These are phyloP conservation scores for Eilema griseolum DNA, from an alignment of 2,888 invertebrate genomes.

Conservation along the genomic window DNA sequence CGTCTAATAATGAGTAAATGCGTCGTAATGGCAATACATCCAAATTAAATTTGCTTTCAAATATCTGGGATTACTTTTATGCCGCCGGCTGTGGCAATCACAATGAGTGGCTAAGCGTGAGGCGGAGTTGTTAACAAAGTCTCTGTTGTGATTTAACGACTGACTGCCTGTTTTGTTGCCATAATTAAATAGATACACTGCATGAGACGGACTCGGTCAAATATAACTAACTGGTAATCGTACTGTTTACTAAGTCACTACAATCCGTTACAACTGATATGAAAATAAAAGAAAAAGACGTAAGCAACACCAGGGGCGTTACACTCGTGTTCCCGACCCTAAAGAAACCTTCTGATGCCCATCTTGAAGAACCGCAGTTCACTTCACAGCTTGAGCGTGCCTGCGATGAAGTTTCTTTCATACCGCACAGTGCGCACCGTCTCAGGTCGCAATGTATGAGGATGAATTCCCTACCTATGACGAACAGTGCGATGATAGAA, in stretches of 20 bases:
- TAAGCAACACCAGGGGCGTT: too few species aligned
- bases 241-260: neutral
- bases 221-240: neutral
- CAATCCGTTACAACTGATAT: neutral
- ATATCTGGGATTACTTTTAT: slow-evolving; percentile 1
- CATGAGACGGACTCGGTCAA: neutral
- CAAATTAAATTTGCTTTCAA: slow-evolving; percentile 4
- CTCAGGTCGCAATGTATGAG: too few species aligned
- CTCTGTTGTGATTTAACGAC: slow-evolving; percentile 1
- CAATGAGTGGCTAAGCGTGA: neutral
- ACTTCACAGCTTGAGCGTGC: too few species aligned
- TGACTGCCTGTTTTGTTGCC: neutral
- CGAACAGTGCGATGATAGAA: too few species aligned
- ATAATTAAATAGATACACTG: slow-evolving; percentile 1
- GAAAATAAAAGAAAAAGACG: too few species aligned
- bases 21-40: neutral
- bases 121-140: slow-evolving; percentile 1
- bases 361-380: too few species aligned
- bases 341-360: too few species aligned
- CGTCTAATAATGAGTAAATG: neutral
- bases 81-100: slow-evolving; percentile 1
- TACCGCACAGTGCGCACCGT: too few species aligned
- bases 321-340: too few species aligned
- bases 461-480: too few species aligned
- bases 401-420: too few species aligned